These are phyloP conservation scores for Panulirus ornatus DNA, from an alignment of 1,140 invertebrate genomes.

Conservation along the genomic window DNA sequence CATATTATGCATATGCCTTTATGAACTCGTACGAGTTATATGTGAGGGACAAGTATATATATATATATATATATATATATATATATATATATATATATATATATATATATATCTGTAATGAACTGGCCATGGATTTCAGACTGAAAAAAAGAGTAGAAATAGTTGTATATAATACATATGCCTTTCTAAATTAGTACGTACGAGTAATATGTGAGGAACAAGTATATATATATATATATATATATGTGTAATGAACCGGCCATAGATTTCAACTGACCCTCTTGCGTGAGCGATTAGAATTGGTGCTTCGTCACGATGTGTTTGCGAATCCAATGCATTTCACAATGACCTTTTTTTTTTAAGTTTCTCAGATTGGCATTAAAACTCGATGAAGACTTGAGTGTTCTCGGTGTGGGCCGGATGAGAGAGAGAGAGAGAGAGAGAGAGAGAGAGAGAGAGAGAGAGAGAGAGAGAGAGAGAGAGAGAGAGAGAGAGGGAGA, in stretches of 20 bases:
- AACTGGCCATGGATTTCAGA: background rate
- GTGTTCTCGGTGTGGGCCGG: background rate
- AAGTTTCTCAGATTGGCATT: no score
- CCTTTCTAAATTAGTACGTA: no score
- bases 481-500: conserved; percentile 10
- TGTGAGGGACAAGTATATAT: background rate
- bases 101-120: background rate
- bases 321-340: no score
- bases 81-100: conserved; percentile 15
- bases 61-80: background rate
- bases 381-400: no score
- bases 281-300: no score
- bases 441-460: conserved; percentile 1
- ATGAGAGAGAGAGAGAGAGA: background rate
- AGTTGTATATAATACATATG: no score
- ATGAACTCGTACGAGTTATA: no score
- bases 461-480: background rate
- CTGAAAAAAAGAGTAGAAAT: background rate
- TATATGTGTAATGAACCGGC: background rate
- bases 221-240: conserved; percentile 3
- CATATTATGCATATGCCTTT: no score
- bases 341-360: no score
- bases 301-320: no score
- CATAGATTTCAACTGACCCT: no score
- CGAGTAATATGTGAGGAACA: background rate